Evolutionary conservation across 2,888 invertebrate species (phyloP).

Genomic region (Coecobrya sp.): DNA sequence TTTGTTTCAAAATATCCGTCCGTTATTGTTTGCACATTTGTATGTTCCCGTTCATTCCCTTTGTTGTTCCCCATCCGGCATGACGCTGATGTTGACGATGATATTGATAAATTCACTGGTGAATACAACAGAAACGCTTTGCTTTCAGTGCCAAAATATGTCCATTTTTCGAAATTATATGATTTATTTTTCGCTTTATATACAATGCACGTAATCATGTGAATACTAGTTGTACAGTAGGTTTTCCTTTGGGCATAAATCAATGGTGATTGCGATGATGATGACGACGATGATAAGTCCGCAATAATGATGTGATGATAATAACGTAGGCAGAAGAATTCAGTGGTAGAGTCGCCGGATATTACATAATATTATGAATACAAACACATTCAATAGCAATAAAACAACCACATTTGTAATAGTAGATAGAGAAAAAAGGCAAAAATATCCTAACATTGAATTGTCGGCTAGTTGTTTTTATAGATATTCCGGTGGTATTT

Average conservation of each 20-base stretch:
- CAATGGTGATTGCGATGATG: slow-evolving; percentile 56
- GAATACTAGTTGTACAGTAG: not conserved
- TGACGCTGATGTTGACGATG: not conserved
- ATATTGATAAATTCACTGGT: not conserved
- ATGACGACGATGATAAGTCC: slow-evolving; percentile 45
- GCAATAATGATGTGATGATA: slow-evolving; percentile 62
- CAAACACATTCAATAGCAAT: slow-evolving; percentile 14
- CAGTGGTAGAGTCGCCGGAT: not conserved
- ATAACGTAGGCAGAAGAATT: slow-evolving; percentile 23
- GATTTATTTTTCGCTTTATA: slow-evolving; percentile 46
- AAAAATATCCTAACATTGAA: not conserved
- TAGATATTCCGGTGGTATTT: not conserved
- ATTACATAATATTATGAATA: slow-evolving; percentile 38
- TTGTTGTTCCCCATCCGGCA: not conserved
- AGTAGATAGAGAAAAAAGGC: not conserved
- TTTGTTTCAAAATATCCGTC: not conserved
- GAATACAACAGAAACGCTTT: not conserved
- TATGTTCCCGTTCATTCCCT: not conserved
- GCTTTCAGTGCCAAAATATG: slow-evolving; percentile 37
- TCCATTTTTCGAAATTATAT: slow-evolving; percentile 9
- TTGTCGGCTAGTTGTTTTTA: not conserved
- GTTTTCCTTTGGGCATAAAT: slow-evolving; percentile 63
- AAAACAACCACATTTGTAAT: not conserved
- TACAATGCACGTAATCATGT: not conserved
- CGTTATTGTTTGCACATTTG: not conserved